Base-by-base conservation (phyloP, 2,888 invertebrate genomes). In the Nephrocerus scutellatus region DNA sequence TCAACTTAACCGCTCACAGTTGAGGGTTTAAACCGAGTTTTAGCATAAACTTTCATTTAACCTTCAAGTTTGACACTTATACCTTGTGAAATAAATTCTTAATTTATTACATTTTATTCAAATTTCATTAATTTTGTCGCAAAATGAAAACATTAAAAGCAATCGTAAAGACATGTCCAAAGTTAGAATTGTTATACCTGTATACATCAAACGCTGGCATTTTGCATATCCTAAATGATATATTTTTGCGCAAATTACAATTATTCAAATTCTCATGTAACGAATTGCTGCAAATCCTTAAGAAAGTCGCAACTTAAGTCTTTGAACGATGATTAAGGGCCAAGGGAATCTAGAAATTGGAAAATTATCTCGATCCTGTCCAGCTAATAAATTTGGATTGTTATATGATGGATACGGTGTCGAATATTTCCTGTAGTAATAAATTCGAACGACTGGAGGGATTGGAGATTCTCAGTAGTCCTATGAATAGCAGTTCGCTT, bases 381-480 rank as follows among this genome's bases (percentile, higher is more conserved):
- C 77, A 7, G 47, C 58, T 82, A 22, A 69, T 74, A n/a, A 76
- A 74, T 44, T 59, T 82, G 46, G 82, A 82, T 55, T 79, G 77
- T 53, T 82, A 77, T 53, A 77, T 79, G 62, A 74, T 80, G 58
- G 77, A 77, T 36, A 72, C 77, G 3, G 67, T 76, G 10, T 74
- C 75, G 6, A 74, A 75, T 55, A 68, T 72, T 46, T 51, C 52
- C 21, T 70, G 72, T 47, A 71, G 76, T 56, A 66, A 72, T 43
- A 70, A 76, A 31, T 76, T 82, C 64, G 71, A 72, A 55, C 75
- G 73, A 51, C 60, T 82, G 43, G 75, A 79, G 51, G 77, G 78
- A 18, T 66, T 82, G 30, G 81, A 82, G 60, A 75, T 82, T 33
- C 71, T 80, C 14, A 79, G 80, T 55, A 79, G 80, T 32, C 76